Evolutionary conservation across 2,113 vertebrate species (phyloP).

Genomic region (Myiozetetes cayanensis): DNA sequence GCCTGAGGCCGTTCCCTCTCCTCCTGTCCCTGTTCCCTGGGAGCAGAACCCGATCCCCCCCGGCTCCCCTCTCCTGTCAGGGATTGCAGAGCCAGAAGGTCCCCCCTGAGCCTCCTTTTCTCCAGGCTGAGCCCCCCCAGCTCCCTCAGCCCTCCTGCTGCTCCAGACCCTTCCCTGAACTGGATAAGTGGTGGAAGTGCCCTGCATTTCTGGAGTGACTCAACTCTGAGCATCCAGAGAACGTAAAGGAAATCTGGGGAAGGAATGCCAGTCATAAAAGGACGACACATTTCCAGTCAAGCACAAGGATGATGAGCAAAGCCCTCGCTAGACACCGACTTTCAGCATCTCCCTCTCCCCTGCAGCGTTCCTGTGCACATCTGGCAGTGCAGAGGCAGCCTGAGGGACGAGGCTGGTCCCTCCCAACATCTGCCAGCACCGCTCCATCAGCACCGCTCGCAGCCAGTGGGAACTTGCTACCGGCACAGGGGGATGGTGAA

Average conservation of each 20-base stretch:
- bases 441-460: rapidly evolving
- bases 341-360: background rate
- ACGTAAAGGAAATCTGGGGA: rapidly evolving
- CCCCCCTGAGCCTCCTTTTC: background rate
- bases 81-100: background rate
- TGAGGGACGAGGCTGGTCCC: background rate
- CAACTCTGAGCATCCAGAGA: background rate
- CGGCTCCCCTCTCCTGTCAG: background rate
- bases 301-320: background rate
- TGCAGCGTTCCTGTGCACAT: background rate
- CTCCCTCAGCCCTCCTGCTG: background rate
- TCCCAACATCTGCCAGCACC: background rate
- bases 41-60: rapidly evolving
- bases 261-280: background rate
- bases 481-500: background rate
- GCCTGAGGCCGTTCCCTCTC: rapidly evolving
- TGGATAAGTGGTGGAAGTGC: rapidly evolving
- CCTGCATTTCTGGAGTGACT: background rate
- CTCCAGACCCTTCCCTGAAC: rapidly evolving
- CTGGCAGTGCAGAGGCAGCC: background rate
- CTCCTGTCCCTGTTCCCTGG: background rate
- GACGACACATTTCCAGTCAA: rapidly evolving
- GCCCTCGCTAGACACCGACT: rapidly evolving
- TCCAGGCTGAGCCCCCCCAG: background rate
- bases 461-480: background rate